Evolutionary conservation across 2,888 invertebrate genomes (phyloP).

Genomic region (Timandra comae): DNA sequence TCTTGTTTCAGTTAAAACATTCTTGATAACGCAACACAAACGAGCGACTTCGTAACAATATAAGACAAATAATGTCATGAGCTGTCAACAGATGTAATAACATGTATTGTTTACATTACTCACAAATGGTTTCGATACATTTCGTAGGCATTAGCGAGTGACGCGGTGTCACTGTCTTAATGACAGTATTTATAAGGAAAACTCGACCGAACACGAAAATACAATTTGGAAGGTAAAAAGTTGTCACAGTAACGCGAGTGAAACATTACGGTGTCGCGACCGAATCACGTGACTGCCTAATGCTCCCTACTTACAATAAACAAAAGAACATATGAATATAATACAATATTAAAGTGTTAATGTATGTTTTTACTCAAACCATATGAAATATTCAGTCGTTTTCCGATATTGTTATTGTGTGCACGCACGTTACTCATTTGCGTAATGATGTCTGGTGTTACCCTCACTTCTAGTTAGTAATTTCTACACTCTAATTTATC

Average conservation of each 20-base stretch:
- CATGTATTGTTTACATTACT: constrained; percentile 55
- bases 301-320: constrained; percentile 36
- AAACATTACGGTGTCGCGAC: constrained; percentile 64
- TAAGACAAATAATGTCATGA: constrained; percentile 23
- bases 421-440: constrained; percentile 24
- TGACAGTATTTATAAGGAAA: constrained; percentile 77
- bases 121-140: constrained; percentile 57
- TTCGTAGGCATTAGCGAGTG: constrained; percentile 67
- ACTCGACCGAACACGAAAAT: constrained; percentile 72
- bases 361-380: constrained; percentile 35
- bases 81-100: constrained; percentile 42
- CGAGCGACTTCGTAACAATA: constrained; percentile 5
- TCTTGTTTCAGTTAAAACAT: constrained; percentile 1
- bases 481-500: neutral
- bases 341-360: constrained; percentile 33
- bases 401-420: constrained; percentile 22
- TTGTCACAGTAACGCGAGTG: constrained; percentile 71
- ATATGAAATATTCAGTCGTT: constrained; percentile 30
- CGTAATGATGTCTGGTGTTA: constrained; percentile 12
- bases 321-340: constrained; percentile 48
- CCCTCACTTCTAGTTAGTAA: neutral
- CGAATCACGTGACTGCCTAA: constrained; percentile 44
- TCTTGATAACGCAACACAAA: constrained; percentile 1
- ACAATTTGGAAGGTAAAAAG: constrained; percentile 73
- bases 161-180: constrained; percentile 67